phyloP scores from a whole-genome alignment of 2,797 vertebrate genomes.

The Poeciliopsis turneri region DNA sequence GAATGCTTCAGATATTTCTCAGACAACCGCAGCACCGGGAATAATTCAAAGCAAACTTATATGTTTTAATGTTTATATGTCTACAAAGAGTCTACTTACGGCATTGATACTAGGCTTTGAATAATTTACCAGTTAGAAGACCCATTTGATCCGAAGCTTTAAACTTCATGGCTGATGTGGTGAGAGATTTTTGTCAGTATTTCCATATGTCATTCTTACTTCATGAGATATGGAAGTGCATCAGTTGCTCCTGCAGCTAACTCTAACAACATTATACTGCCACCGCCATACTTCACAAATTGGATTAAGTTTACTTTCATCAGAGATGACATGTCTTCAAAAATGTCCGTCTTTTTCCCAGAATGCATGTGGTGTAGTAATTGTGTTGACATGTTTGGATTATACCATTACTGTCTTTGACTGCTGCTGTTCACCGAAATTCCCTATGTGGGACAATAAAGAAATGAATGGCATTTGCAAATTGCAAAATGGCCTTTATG shows the following conservation, averaged over 20 bases:
- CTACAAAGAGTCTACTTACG: slow-evolving; percentile 37
- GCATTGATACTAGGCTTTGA: background rate
- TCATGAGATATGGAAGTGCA: background rate
- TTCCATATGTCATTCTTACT: background rate
- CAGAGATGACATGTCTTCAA: background rate
- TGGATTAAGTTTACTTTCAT: background rate
- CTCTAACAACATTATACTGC: background rate
- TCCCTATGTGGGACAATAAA: background rate
- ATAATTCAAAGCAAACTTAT: slow-evolving; percentile 69
- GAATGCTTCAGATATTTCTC: slow-evolving; percentile 56
- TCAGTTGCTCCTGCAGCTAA: background rate
- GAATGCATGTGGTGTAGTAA: background rate
- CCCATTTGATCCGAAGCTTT: background rate
- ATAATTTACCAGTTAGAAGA: background rate
- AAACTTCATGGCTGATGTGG: background rate
- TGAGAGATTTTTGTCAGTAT: background rate
- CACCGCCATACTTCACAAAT: background rate
- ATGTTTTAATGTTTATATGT: slow-evolving; percentile 51
- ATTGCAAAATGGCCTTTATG: background rate
- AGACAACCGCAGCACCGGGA: slow-evolving; percentile 55
- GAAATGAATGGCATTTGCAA: background rate
- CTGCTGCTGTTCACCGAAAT: background rate
- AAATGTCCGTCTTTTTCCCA: background rate
- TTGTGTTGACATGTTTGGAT: background rate
- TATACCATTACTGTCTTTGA: background rate